Evolutionary conservation across 2,113 vertebrate genomes (phyloP).

Genomic region (Platysteira castanea): DNA sequence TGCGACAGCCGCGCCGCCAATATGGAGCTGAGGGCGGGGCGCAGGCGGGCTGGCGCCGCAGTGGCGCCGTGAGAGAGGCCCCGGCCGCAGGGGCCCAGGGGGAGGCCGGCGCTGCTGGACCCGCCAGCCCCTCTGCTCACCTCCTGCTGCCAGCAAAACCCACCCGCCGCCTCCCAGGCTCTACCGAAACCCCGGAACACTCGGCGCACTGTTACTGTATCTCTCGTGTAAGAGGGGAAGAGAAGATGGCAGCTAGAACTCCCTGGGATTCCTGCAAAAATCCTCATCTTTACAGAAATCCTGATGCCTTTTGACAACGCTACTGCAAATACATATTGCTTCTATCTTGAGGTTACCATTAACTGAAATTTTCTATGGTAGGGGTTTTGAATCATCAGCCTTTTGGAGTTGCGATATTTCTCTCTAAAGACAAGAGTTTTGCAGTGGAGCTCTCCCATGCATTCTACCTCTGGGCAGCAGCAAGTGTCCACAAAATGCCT

Average conservation of each 20-base stretch:
- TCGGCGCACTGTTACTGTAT: accelerated
- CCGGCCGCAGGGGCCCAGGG: neutral
- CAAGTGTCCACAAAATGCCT: accelerated
- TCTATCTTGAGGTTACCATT: neutral
- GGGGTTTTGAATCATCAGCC: neutral
- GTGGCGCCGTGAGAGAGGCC: neutral
- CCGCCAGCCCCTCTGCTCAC: accelerated
- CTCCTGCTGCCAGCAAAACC: accelerated
- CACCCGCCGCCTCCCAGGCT: accelerated
- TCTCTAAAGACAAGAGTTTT: no score
- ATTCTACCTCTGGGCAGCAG: neutral
- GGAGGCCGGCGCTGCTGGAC: neutral
- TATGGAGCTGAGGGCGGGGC: conserved; percentile 24
- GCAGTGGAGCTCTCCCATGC: accelerated
- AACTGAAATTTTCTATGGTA: neutral
- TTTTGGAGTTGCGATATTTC: neutral
- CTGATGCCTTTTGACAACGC: accelerated
- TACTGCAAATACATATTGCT: accelerated
- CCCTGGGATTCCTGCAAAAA: neutral
- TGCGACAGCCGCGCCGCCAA: neutral
- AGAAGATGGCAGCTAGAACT: neutral
- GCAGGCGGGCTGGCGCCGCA: neutral
- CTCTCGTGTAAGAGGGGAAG: accelerated
- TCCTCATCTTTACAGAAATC: neutral
- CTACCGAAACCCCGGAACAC: accelerated